phyloP scores from a whole-genome alignment of 2,888 invertebrate genomes.

The Hypselothyrea guttata region DNA sequence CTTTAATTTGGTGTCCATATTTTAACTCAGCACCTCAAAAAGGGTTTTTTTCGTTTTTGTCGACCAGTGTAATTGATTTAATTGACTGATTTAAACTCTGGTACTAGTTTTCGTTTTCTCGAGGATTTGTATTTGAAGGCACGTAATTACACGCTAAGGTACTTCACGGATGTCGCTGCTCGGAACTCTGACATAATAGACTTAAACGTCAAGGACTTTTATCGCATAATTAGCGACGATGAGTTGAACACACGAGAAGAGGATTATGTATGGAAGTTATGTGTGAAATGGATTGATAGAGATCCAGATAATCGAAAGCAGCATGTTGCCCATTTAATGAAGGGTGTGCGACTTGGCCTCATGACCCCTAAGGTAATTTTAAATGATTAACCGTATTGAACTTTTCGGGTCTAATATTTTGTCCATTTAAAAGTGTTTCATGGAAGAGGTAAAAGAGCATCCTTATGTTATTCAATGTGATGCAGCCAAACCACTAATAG shows the following conservation, averaged over 20 bases:
- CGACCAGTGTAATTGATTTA: too few relatives aligned
- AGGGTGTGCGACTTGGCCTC: conserved; percentile 90
- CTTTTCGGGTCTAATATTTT: too few relatives aligned
- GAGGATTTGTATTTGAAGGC: conserved; percentile 86
- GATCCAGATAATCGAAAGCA: conserved; percentile 88
- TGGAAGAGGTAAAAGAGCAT: conserved; percentile 94
- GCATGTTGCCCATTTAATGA: conserved; percentile 90
- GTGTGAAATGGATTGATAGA: conserved; percentile 93
- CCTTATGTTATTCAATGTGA: conserved; percentile 92
- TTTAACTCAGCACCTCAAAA: too few relatives aligned
- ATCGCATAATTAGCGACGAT: conserved; percentile 90
- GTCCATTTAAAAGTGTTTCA: conserved; percentile 88
- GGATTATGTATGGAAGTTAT: conserved; percentile 93
- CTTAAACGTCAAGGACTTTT: conserved; percentile 88
- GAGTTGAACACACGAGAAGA: conserved; percentile 94
- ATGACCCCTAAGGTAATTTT: conserved; percentile 88
- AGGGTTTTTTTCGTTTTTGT: too few relatives aligned
- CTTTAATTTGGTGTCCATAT: too few relatives aligned
- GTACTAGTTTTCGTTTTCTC: conserved; percentile 78
- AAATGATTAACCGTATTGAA: too few relatives aligned
- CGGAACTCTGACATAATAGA: conserved; percentile 89
- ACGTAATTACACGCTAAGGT: conserved; percentile 88
- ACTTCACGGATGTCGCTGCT: conserved; percentile 89
- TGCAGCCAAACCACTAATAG: conserved; percentile 92
- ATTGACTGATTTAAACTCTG: conserved; percentile 25